phyloP scores from a whole-genome alignment of 2,113 vertebrate genomes.

The Kryptolebias marmoratus region DNA sequence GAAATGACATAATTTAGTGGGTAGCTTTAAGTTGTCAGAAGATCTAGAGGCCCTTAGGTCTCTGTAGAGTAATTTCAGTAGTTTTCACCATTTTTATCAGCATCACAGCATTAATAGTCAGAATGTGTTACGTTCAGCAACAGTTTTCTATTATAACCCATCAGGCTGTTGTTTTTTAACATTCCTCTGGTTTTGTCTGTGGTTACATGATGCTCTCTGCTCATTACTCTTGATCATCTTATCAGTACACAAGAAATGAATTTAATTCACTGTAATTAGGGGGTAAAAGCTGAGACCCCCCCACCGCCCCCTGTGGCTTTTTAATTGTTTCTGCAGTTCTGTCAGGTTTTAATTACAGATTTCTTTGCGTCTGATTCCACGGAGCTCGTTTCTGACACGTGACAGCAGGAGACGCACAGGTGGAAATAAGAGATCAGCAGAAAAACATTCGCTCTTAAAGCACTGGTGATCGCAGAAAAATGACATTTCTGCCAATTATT shows the following conservation, averaged over 20 bases:
- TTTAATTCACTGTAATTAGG: constrained; percentile 30
- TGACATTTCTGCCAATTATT: too few species aligned
- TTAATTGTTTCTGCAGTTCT: neutral
- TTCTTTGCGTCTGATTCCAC: neutral
- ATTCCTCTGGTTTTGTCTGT: neutral
- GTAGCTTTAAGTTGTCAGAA: neutral
- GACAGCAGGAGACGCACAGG: neutral
- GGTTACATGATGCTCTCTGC: constrained; percentile 11
- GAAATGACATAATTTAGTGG: neutral
- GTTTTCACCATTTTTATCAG: neutral
- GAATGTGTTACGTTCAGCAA: too few species aligned
- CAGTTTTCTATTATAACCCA: neutral
- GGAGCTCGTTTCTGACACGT: neutral
- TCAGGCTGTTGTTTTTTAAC: neutral
- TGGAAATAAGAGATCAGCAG: neutral
- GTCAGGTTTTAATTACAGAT: constrained; percentile 23
- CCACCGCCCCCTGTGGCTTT: neutral
- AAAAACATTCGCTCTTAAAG: too few species aligned
- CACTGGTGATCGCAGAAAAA: too few species aligned
- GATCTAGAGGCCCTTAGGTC: too few species aligned
- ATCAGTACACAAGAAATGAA: constrained; percentile 23
- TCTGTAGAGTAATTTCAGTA: neutral
- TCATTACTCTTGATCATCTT: constrained; percentile 28
- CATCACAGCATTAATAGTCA: neutral
- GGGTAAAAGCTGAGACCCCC: constrained; percentile 15